Evolutionary conservation across 2,888 invertebrate genomes (phyloP), one percentile per base, ranked within the genome.

Genomic region (Gymnoscelis rufifasciata): DNA sequence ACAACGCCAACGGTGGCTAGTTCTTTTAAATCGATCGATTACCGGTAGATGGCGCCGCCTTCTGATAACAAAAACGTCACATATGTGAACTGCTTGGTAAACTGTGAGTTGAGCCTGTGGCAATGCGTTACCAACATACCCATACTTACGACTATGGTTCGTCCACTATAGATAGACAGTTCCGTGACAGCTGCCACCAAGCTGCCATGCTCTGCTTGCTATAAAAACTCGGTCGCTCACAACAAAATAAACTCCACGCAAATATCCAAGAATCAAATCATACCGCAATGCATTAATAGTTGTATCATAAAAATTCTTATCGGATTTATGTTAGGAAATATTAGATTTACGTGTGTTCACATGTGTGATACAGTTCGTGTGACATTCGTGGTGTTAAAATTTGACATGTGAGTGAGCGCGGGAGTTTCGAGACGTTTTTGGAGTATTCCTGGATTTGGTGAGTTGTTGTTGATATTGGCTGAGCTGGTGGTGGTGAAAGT

Each of bases 391-490:
- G 62, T 74, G 78, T 19, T 19, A 5, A 19, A 79, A 74, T 74
- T 74, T 83, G 78, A 82, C 79, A 75, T 72, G 68, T 64, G 59
- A 64, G 61, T 57, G 54, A 41, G 66, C 73, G 83, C 83, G 84
- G 78, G 79, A 80, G 74, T 64, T 80, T 83, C 51, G 51, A 78
- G 52, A 63, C 52, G 62, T 47, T 62, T 63, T 41, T 54, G 51
- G 48, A 35, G 48, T 48, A 42, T 40, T 52, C 33, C 26, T 41
- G 45, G 35, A 46, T 43, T 43, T 55, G 47, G 49, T 54, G 38
- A 43, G 24, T 29, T 19, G 19, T 19, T 19, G 42, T 39, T 38
- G 49, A 45, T 52, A 54, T 62, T 59, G 54, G 44, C 30, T 55
- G 48, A 49, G 57, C 52, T 40, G 41, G 28, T 47, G 58, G 54